phyloP scores from a whole-genome alignment of 1,140 invertebrate species.

The Venustaconcha ellipsiformis region DNA sequence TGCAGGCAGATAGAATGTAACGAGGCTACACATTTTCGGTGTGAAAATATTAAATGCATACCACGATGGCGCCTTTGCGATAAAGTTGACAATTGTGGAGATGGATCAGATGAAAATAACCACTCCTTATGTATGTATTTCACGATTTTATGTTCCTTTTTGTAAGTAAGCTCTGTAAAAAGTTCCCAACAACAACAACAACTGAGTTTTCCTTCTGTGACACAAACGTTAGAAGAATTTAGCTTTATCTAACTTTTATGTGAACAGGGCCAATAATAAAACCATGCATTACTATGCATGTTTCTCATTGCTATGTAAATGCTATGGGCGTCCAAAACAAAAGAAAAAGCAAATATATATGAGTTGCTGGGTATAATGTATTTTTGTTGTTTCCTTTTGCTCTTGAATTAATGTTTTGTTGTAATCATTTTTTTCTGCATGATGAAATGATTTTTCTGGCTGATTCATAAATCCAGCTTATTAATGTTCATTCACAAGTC shows the following conservation, averaged over 20 bases:
- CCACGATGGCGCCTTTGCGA: constrained; percentile 86
- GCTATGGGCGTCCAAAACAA: no score
- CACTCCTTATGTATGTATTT: constrained; percentile 39
- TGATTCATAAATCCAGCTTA: neutral
- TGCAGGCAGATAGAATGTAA: constrained; percentile 76
- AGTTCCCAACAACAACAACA: neutral
- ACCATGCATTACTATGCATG: no score
- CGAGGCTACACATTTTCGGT: constrained; percentile 75
- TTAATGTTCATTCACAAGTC: neutral
- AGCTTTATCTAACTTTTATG: no score
- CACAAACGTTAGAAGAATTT: no score
- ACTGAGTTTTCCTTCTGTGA: neutral
- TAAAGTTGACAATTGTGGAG: constrained; percentile 89
- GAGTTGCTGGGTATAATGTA: no score
- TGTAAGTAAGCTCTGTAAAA: neutral
- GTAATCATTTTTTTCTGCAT: neutral
- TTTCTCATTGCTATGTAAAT: no score
- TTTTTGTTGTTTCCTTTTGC: no score
- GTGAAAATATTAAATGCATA: constrained; percentile 78
- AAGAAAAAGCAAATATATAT: no score
- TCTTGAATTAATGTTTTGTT: no score
- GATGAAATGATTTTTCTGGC: neutral
- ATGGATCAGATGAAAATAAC: constrained; percentile 84
- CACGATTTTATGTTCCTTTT: neutral
- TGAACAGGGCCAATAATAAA: no score